phyloP scores from a whole-genome alignment of 23 tunicate species.

The Botrylloides violaceus region DNA sequence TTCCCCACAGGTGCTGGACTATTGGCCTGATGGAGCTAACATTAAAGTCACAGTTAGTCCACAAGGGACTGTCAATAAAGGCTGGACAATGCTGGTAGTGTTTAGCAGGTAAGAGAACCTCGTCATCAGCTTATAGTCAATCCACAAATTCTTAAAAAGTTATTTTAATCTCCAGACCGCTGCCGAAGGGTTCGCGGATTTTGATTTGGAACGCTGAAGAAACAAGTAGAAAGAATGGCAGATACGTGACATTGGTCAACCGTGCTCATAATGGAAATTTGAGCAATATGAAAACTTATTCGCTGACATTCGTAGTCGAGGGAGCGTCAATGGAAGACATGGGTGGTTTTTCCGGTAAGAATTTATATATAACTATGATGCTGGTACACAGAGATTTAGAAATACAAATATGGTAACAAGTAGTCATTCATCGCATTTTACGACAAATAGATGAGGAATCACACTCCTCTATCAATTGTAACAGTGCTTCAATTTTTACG shows the following conservation, averaged over 20 bases:
- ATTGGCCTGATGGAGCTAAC: constrained; percentile 73
- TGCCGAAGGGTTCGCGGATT: constrained; percentile 45
- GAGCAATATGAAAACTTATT: constrained; percentile 21
- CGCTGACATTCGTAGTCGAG: constrained; percentile 50
- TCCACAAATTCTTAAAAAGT: too few relatives aligned
- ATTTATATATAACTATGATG: too few relatives aligned
- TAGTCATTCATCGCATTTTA: too few relatives aligned
- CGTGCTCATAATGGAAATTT: constrained; percentile 38
- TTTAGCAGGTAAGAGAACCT: constrained; percentile 49
- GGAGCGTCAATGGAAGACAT: constrained; percentile 39
- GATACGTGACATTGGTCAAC: constrained; percentile 41
- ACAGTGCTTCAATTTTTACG: too few relatives aligned
- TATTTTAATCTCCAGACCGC: constrained; percentile 26
- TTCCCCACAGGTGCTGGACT: constrained; percentile 57
- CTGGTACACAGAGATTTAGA: too few relatives aligned
- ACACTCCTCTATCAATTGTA: too few relatives aligned
- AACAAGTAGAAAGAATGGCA: constrained; percentile 8
- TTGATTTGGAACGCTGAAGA: constrained; percentile 66
- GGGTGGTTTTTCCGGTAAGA: constrained; percentile 72
- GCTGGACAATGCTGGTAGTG: constrained; percentile 57
- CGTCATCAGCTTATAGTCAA: too few relatives aligned
- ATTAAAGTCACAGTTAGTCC: constrained; percentile 28
- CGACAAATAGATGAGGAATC: too few relatives aligned
- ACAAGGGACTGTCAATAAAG: constrained; percentile 17
- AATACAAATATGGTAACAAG: too few relatives aligned